Percentiles rank a stretch among this genome's conserved stretches.
Evolutionary conservation across 2,113 vertebrate species (phyloP).

Genomic region (Kryptolebias marmoratus): DNA sequence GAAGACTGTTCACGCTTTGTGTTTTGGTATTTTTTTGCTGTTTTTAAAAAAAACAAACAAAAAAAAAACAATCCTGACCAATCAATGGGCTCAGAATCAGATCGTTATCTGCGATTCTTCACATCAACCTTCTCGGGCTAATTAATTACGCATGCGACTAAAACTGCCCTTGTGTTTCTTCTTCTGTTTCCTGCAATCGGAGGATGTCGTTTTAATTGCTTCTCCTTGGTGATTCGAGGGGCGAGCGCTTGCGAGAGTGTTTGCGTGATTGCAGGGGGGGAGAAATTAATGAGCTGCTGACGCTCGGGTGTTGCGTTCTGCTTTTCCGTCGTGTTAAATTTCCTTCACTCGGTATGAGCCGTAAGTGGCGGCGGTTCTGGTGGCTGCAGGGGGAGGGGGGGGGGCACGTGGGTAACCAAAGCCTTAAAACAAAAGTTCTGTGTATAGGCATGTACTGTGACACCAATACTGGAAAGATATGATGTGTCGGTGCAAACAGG

Average conservation of each 20-base stretch:
- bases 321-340: conserved; percentile 19
- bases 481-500: too few species aligned
- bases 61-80: conserved; percentile 33
- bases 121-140: conserved; percentile 36
- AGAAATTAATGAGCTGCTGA: conserved; percentile 25
- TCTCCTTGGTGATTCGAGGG: conserved; percentile 20
- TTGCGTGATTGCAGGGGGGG: conserved; percentile 11
- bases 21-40: conserved; percentile 55
- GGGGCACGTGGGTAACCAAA: neutral
- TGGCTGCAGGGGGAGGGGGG: neutral
- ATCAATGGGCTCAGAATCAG: conserved; percentile 48
- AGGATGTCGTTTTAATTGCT: conserved; percentile 1
- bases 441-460: too few species aligned
- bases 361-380: neutral
- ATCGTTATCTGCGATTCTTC: conserved; percentile 46
- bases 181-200: conserved; percentile 47
- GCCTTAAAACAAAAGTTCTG: neutral
- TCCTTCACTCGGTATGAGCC: conserved; percentile 23
- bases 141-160: conserved; percentile 44
- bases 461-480: too few species aligned
- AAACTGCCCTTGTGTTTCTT: conserved; percentile 31
- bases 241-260: too few species aligned
- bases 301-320: neutral
- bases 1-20: conserved; percentile 64
- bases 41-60: too few species aligned